A percentile compares a stretch with the other conserved stretches of the same genome.
Conservation (phyloP, 1,140 invertebrate genomes). For the Neelides sp. region DNA sequence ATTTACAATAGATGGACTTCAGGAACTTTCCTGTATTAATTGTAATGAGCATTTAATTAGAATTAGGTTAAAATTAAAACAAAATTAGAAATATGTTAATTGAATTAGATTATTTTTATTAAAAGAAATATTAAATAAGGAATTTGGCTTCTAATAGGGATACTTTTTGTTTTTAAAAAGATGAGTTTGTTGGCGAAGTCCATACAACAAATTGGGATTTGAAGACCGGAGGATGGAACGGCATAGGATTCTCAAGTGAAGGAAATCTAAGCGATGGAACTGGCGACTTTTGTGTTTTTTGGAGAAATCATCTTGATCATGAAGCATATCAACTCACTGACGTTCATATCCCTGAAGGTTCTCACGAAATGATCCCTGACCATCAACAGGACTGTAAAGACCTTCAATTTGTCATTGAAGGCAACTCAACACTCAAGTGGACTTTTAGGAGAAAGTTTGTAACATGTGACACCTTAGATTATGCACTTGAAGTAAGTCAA, state of each 20-base stretch:
- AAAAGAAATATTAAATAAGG: no score
- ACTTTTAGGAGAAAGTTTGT: slow-evolving; percentile 71
- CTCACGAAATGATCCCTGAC: slow-evolving; percentile 19
- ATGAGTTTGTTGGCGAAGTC: slow-evolving; percentile 25
- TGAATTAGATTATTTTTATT: background rate
- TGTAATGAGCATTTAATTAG: no score
- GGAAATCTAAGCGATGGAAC: slow-evolving; percentile 27
- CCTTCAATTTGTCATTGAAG: slow-evolving; percentile 45
- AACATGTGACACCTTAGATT: slow-evolving; percentile 81
- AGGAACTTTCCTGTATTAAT: no score
- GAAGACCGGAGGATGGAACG: slow-evolving; percentile 20
- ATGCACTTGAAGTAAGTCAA: slow-evolving; percentile 61
- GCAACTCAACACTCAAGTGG: slow-evolving; percentile 49
- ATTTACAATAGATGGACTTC: no score
- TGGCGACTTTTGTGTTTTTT: slow-evolving; percentile 26
- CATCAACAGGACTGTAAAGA: slow-evolving; percentile 64
- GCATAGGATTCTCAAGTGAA: slow-evolving; percentile 26
- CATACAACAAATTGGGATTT: slow-evolving; percentile 20
- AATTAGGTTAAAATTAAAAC: no score
- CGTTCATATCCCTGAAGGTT: slow-evolving; percentile 18
- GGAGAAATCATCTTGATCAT: slow-evolving; percentile 19
- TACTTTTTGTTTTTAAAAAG: slow-evolving; percentile 10
- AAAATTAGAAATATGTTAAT: no score
- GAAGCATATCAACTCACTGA: slow-evolving; percentile 18
- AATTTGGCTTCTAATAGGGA: no score